Evolutionary conservation across 2,113 vertebrate species (phyloP).

Genomic region (Ctenodactylus gundi): DNA sequence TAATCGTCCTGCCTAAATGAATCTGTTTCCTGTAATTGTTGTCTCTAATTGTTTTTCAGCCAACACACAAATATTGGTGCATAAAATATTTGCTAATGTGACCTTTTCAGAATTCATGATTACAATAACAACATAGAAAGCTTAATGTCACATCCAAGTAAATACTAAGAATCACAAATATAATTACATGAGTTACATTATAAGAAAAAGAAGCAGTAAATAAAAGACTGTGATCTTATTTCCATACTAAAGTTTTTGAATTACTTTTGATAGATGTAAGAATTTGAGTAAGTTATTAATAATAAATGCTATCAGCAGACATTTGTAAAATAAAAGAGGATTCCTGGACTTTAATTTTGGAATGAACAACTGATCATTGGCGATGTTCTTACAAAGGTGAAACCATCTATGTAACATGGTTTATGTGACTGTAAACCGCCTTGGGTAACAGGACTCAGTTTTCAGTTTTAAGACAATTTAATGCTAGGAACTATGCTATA

Average conservation of each 20-base stretch:
- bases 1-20: background rate
- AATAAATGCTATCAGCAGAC: background rate
- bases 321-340: background rate
- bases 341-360: background rate
- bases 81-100: conserved; percentile 11
- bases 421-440: background rate
- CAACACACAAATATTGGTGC: background rate
- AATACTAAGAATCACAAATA: background rate
- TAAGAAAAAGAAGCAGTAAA: background rate
- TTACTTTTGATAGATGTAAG: background rate
- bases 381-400: background rate
- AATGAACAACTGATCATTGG: background rate
- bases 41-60: background rate
- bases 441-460: background rate
- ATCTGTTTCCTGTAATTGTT: background rate
- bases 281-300: background rate
- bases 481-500: background rate
- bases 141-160: background rate
- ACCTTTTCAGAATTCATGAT: conserved; percentile 34
- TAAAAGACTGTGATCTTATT: background rate
- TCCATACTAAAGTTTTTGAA: background rate
- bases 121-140: background rate
- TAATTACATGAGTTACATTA: background rate
- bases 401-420: background rate
- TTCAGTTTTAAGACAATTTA: background rate